Base-by-base conservation (phyloP, 1,140 invertebrate genomes). In the Brachionus plicatilis region DNA sequence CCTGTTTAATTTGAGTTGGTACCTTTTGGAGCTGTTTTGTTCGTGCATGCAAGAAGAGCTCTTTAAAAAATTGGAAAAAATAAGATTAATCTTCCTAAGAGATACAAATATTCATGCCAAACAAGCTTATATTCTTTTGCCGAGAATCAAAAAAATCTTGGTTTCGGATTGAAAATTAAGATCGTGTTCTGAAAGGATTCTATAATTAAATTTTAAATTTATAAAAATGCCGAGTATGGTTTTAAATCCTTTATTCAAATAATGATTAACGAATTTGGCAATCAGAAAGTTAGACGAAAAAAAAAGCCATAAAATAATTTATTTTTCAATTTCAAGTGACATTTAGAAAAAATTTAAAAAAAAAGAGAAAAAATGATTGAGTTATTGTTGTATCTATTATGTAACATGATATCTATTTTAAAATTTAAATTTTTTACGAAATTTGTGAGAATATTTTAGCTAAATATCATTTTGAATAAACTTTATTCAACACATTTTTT, bases 401-500 rank as follows among this genome's bases (percentile, higher is more conserved):
- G 68, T 72, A 72, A 72, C 41, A 24, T 60, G 41, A 41, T 72
- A 72, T 72, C 68, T 72, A 72, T 72, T 72, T 72, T 41, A 72
- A 72, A 41, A 43, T 72, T 72, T 43, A 72, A 41, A 72, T 72
- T 72, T 37, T 43, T 41, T 72, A 1, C 7, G 5, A 72, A 72
- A 43, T 72, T 72, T 45, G 14, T 72, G 27, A 68, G 66, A 60
- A 60, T 60, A 20, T 5, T 60, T 60, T 68, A 68, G 68, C 33
- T 72, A 72, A 72, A 72, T 72, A 72, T 72, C 68, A 72, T 43
- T 41, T 72, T 43, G n/a, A 41, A 41, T 72, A 72, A 72, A 72
- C 68, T 72, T 72, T 72, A 41, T 17, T 72, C 41, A 72, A 72
- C 37, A 72, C 68, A 72, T 72, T 72, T 72, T 72, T 72, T 72